A percentile compares a stretch with the other conserved stretches of the same genome.
phyloP scores from a whole-genome alignment of 92 coral and sea anemone species.

The Metridium senile region DNA sequence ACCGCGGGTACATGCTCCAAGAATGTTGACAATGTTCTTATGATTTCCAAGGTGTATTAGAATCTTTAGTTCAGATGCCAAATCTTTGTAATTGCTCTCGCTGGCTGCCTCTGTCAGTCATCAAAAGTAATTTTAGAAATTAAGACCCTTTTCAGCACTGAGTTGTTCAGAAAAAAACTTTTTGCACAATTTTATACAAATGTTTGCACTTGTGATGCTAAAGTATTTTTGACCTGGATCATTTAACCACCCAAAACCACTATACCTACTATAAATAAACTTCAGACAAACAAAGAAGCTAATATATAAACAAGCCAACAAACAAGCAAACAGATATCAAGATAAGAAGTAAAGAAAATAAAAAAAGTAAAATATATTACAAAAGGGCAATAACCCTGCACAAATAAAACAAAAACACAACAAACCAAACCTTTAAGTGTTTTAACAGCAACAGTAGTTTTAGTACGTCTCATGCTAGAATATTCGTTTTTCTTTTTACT shows the following conservation, averaged over 20 bases:
- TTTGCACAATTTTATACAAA: too few relatives aligned
- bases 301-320: too few relatives aligned
- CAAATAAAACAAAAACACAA: neutral
- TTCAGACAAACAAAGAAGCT: too few relatives aligned
- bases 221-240: too few relatives aligned
- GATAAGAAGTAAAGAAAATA: too few relatives aligned
- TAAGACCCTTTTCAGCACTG: too few relatives aligned
- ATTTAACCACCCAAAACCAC: too few relatives aligned
- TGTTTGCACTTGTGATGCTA: too few relatives aligned
- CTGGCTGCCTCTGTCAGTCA: conserved; percentile 58
- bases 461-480: conserved; percentile 17
- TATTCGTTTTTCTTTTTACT: conserved; percentile 8
- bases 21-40: conserved; percentile 73
- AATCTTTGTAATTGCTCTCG: conserved; percentile 72
- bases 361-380: neutral
- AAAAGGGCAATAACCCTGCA: conserved; percentile 4
- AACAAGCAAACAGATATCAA: too few relatives aligned
- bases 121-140: neutral
- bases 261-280: too few relatives aligned
- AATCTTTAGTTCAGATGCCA: conserved; percentile 80
- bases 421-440: neutral
- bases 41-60: conserved; percentile 82
- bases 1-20: conserved; percentile 74
- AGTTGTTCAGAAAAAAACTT: too few relatives aligned
- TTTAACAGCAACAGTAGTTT: conserved; percentile 1